Base-by-base conservation (phyloP, 1,140 invertebrate genomes). In the Drosophila rhopaloa region DNA sequence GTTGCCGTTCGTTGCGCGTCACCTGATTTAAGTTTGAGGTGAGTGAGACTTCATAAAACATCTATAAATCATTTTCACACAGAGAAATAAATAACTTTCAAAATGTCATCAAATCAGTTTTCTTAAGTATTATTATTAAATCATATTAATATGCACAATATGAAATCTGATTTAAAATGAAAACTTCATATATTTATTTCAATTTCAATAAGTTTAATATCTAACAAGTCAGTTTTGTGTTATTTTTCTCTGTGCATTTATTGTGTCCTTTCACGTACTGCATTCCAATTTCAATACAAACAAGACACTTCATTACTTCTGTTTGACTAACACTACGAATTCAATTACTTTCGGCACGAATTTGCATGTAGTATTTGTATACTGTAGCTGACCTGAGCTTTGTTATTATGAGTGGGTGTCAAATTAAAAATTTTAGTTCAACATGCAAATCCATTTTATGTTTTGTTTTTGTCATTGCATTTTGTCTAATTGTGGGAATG, bases 1-100 rank as follows among this genome's bases (percentile, higher is more conserved):
- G 95, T 97, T 0, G 94, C 97, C 2, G 94, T 97, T 19, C 94
- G 98, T 35, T 98, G 97, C 93, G 97, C 97, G 5, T 98, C 97
- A 76, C 97, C 98, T 14, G 98, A 99, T 94, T 94, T 98, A 35
- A 97, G 96, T 92, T 94, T 97, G 61, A 97, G 96, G 96, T 97
- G 94, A 93, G 27, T 14, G 24, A n/a, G 11, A 4, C 38, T 61
- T 41, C 38, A 10, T 24, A 10, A 5, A 4, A 8, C 59, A 50
- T 35, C n/a, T 4, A 27, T 41, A 44, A 29, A 43, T 38, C 41
- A 58, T 38, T 48, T 27, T 44, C 10, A 61, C 10, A 24, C 38
- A 63, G 38, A 35, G 10, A 29, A 43, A 63, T 16, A 56, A 5
- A 10, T 13, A 40, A 40, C 6, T 16, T 35, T 6, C 16, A 27